phyloP scores from a whole-genome alignment of 2,797 vertebrate species.

The Carapus acus region DNA sequence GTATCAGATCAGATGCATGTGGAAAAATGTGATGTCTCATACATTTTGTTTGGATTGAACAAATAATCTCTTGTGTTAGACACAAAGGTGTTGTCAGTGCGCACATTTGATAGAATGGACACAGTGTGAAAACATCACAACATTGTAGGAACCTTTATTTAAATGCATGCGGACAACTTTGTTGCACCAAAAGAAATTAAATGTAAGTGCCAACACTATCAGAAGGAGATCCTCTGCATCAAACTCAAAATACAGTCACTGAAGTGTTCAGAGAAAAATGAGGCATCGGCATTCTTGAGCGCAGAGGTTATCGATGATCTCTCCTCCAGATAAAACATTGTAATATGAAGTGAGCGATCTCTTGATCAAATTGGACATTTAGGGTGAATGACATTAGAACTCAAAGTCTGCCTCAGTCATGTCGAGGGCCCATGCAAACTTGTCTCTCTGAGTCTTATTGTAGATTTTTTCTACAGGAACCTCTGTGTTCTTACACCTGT shows the following conservation, averaged over 20 bases:
- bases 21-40: neutral
- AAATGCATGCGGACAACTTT: slow-evolving; percentile 33
- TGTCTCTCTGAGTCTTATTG: slow-evolving; percentile 77
- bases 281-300: neutral
- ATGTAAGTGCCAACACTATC: slow-evolving; percentile 27
- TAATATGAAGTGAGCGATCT: slow-evolving; percentile 22
- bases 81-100: neutral
- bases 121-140: slow-evolving; percentile 12
- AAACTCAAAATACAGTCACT: slow-evolving; percentile 13
- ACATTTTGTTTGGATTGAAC: neutral
- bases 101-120: neutral
- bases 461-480: slow-evolving; percentile 78
- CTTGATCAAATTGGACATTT: neutral
- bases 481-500: slow-evolving; percentile 76
- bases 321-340: slow-evolving; percentile 8
- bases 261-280: neutral
- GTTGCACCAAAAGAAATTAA: slow-evolving; percentile 23
- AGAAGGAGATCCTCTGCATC: slow-evolving; percentile 22
- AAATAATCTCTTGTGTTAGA: no score
- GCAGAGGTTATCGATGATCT: no score
- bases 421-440: slow-evolving; percentile 81
- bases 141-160: slow-evolving; percentile 59
- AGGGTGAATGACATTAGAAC: slow-evolving; percentile 55
- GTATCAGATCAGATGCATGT: no score
- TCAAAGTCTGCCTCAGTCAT: slow-evolving; percentile 76